A percentile compares a stretch with the other conserved stretches of the same genome.
These are phyloP conservation scores for Halichoerus grypus DNA, from an alignment of 2,113 vertebrate genomes.

Conservation along the genomic window DNA sequence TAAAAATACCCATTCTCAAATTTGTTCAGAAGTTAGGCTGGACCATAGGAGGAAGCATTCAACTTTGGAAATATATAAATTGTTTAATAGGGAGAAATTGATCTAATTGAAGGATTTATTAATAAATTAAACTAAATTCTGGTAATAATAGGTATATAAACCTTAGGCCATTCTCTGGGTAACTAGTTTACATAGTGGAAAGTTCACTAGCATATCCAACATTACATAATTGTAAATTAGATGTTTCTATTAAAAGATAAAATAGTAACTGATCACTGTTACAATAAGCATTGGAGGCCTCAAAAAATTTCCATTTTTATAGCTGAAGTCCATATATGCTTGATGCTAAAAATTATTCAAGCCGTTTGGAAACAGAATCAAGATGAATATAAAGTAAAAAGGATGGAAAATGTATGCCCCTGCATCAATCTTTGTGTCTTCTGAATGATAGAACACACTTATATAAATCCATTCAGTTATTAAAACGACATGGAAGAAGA, in stretches of 20 bases:
- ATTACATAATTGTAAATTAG: not conserved
- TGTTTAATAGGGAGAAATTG: not conserved
- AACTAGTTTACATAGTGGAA: not conserved
- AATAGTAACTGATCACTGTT: not conserved
- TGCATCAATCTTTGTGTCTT: not conserved
- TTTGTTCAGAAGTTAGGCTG: not conserved
- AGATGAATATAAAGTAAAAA: not conserved
- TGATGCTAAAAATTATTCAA: not conserved
- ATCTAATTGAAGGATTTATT: not conserved
- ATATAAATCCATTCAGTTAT: not conserved
- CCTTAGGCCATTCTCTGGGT: not conserved
- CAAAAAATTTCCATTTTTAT: not conserved
- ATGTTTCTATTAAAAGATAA: slow-evolving; percentile 6
- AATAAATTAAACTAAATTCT: not conserved
- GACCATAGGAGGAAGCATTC: not conserved
- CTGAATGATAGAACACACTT: not conserved
- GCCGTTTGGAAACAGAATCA: not conserved
- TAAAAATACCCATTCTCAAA: not conserved
- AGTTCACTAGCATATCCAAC: not conserved
- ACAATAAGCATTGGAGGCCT: not conserved
- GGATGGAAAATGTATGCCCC: not conserved
- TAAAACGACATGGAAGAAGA: not conserved
- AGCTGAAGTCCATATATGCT: not conserved
- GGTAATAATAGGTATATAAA: not conserved
- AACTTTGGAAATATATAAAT: not conserved